A percentile compares a stretch with the other conserved stretches of the same genome.
Evolutionary conservation across 2,113 vertebrate genomes (phyloP).

Genomic region (Malurus elegans): DNA sequence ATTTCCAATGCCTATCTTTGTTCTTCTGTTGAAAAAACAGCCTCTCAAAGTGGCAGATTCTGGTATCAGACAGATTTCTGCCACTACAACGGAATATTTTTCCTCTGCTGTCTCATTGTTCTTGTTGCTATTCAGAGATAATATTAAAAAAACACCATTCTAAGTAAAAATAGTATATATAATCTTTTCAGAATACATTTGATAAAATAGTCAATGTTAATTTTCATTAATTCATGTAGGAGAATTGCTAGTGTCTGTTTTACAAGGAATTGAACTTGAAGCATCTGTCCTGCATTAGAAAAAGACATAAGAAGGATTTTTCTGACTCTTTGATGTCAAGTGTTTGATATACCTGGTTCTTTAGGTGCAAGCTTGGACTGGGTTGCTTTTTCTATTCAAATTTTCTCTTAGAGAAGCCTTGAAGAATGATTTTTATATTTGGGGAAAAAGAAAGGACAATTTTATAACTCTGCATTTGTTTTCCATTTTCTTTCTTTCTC

Average conservation of each 20-base stretch:
- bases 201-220: neutral
- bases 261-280: neutral
- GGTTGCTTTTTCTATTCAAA: neutral
- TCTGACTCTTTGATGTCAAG: neutral
- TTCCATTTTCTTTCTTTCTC: neutral
- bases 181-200: neutral
- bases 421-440: neutral
- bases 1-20: neutral
- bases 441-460: neutral
- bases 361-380: neutral
- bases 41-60: neutral
- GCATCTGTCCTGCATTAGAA: neutral
- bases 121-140: neutral
- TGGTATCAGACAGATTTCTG: neutral
- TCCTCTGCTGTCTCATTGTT: accelerated
- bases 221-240: neutral
- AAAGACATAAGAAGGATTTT: neutral
- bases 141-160: neutral
- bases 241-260: neutral
- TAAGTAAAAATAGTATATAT: neutral
- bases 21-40: neutral
- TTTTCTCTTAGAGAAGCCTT: neutral
- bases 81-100: neutral
- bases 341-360: neutral
- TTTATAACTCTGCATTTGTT: neutral